phyloP scores from a whole-genome alignment of 1,140 invertebrate genomes.

The Euura saliciscinereae region DNA sequence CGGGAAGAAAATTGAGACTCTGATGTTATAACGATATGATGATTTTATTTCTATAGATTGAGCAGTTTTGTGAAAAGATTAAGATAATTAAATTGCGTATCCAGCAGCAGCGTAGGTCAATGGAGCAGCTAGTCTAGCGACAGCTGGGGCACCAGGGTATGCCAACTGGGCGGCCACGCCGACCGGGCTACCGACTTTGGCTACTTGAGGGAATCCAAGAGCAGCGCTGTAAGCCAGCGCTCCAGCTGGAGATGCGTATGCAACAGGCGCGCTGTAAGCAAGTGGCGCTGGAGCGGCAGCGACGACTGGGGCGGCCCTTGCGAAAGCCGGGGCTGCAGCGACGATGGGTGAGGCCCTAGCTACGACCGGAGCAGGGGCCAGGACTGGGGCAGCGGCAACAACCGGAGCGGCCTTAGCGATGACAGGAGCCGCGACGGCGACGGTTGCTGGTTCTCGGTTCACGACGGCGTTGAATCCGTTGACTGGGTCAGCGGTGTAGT shows the following conservation, averaged over 20 bases:
- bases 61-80: too few species aligned
- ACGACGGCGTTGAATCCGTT: constrained; percentile 67
- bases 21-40: too few species aligned
- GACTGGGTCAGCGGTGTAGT: constrained; percentile 61
- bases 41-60: too few species aligned
- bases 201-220: constrained; percentile 33
- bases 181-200: constrained; percentile 38
- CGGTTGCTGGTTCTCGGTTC: constrained; percentile 60
- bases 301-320: constrained; percentile 15
- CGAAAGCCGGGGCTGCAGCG: constrained; percentile 10
- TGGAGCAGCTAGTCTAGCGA: constrained; percentile 17
- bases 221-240: constrained; percentile 32
- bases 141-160: constrained; percentile 36
- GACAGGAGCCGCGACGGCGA: constrained; percentile 35
- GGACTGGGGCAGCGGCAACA: constrained; percentile 36
- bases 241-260: constrained; percentile 37
- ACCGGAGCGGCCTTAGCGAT: constrained; percentile 31
- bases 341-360: constrained; percentile 18
- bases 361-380: constrained; percentile 22
- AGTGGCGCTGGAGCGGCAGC: constrained; percentile 30
- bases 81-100: constrained; percentile 13
- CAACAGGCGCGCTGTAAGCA: constrained; percentile 62
- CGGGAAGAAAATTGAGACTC: too few species aligned
- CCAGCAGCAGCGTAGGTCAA: constrained; percentile 17
- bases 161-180: constrained; percentile 31